phyloP scores from a whole-genome alignment of 2,113 vertebrate species.

The Channa argus region DNA sequence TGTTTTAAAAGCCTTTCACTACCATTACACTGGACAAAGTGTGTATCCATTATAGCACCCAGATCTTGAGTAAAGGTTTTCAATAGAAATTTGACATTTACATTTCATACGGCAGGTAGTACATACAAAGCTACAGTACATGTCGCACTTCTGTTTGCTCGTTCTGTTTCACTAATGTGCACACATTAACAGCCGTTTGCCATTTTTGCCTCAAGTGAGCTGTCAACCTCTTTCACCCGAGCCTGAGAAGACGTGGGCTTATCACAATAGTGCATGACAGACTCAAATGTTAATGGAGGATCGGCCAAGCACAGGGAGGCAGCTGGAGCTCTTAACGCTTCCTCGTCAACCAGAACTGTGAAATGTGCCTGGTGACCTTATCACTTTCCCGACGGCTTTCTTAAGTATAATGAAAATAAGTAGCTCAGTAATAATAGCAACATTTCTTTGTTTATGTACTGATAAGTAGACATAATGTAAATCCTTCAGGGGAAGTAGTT shows the following conservation, averaged over 20 bases:
- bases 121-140: background rate
- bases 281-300: constrained; percentile 77
- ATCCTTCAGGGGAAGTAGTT: constrained; percentile 4
- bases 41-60: constrained; percentile 13
- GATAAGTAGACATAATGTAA: constrained; percentile 11
- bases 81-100: constrained; percentile 40
- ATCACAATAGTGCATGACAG: constrained; percentile 66
- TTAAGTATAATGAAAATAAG: constrained; percentile 24
- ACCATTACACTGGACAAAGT: constrained; percentile 13
- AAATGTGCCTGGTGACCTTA: constrained; percentile 36
- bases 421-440: constrained; percentile 11
- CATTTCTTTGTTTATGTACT: constrained; percentile 12
- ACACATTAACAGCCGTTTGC: constrained; percentile 56
- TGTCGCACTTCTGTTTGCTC: constrained; percentile 46
- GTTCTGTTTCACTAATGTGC: constrained; percentile 35
- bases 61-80: constrained; percentile 31
- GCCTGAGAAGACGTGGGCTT: constrained; percentile 59
- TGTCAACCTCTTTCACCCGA: constrained; percentile 60
- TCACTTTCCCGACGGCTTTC: constrained; percentile 28
- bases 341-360: constrained; percentile 55
- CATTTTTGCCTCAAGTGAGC: constrained; percentile 58
- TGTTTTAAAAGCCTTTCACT: constrained; percentile 52
- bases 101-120: constrained; percentile 27
- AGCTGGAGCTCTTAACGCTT: constrained; percentile 33
- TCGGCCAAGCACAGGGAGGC: constrained; percentile 48